phyloP scores from a whole-genome alignment of 2,888 invertebrate species.

The Pachliopta kotzebuea region DNA sequence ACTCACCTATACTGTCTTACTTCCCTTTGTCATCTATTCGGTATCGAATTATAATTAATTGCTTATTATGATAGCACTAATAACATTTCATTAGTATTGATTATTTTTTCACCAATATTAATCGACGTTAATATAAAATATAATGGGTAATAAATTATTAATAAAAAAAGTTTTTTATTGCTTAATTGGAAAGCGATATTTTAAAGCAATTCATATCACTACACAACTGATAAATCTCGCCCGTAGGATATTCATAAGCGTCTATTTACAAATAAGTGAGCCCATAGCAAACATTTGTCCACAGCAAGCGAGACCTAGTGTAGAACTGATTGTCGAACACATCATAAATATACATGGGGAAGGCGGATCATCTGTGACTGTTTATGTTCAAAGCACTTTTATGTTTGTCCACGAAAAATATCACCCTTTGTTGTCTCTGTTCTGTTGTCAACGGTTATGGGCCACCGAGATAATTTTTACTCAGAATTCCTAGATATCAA shows the following conservation, averaged over 20 bases:
- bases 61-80: neutral
- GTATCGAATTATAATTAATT: constrained; percentile 7
- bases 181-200: neutral
- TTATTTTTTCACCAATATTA: too few species aligned
- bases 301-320: constrained; percentile 57
- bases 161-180: neutral
- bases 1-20: constrained; percentile 34
- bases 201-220: constrained; percentile 1
- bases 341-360: constrained; percentile 75
- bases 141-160: too few species aligned
- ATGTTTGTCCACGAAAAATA: constrained; percentile 75
- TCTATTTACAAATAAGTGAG: constrained; percentile 46
- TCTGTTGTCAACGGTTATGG: constrained; percentile 30
- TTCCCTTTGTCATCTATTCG: constrained; percentile 33
- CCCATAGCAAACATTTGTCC: constrained; percentile 61
- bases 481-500: neutral
- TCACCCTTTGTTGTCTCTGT: constrained; percentile 62
- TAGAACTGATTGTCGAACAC: constrained; percentile 65
- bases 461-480: constrained; percentile 37
- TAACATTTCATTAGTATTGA: too few species aligned
- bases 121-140: too few species aligned
- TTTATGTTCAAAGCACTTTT: constrained; percentile 63
- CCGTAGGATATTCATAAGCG: constrained; percentile 29
- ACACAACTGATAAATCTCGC: constrained; percentile 7
- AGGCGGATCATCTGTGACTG: constrained; percentile 60